Evolutionary conservation across 2,797 vertebrate genomes (phyloP).

Genomic region (Lindbergichthys nudifrons): DNA sequence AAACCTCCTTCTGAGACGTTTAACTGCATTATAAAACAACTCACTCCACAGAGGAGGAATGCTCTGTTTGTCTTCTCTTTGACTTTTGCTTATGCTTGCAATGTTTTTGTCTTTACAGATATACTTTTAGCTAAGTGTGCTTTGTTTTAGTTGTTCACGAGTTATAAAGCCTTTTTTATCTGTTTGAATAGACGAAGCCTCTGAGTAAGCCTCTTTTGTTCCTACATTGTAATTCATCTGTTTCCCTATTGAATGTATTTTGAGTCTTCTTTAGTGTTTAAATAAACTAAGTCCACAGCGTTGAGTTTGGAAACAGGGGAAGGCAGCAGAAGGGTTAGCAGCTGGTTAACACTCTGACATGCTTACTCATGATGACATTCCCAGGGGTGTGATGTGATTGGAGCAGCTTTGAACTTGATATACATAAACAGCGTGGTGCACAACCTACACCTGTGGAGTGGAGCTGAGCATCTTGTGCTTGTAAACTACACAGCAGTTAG

Average conservation of each 20-base stretch:
- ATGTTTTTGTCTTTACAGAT: no score
- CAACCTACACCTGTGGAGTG: conserved; percentile 38
- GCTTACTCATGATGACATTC: conserved; percentile 64
- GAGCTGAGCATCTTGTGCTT: conserved; percentile 27
- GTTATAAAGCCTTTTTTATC: no score
- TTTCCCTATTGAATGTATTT: no score
- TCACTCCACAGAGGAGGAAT: conserved; percentile 16
- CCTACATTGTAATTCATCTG: no score
- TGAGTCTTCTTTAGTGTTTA: no score
- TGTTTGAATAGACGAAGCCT: no score
- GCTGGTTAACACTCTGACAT: conserved; percentile 53
- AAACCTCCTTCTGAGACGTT: conserved; percentile 49
- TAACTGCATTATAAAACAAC: conserved; percentile 42
- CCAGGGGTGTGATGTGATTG: conserved; percentile 45
- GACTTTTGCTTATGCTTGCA: no score
- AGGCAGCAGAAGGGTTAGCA: conserved; percentile 46
- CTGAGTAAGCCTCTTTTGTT: no score
- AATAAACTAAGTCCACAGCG: neutral
- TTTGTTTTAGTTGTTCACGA: no score
- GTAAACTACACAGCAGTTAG: conserved; percentile 34
- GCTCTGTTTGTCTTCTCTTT: neutral
- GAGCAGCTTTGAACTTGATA: conserved; percentile 66
- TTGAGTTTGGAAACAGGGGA: conserved; percentile 22
- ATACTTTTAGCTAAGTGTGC: no score
- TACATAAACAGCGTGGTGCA: conserved; percentile 62